Evolutionary conservation across 2,888 invertebrate genomes (phyloP), one percentile per base, ranked within the genome.

Genomic region (Seladonia tumulorum): DNA sequence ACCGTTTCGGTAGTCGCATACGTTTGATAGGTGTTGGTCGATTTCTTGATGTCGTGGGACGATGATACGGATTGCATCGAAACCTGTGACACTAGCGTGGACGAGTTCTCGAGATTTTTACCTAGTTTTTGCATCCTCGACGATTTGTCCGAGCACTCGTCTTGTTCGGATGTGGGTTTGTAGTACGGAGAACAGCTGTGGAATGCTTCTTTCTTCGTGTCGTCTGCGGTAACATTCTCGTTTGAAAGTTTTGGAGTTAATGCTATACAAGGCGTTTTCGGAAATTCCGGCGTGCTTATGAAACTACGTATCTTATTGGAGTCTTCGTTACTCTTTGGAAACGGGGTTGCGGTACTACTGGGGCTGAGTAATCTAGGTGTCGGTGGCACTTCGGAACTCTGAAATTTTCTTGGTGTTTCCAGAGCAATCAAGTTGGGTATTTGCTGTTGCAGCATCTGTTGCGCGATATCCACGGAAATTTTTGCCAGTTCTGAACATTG

Each of bases 251-350:
- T 91, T 0, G 95, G 95, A 0, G 94, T 95, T 8, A 94, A 63
- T 7, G 91, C 87, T n/a, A 94, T 92, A 25, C 92, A 91, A 4
- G 95, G 95, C 0, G 95, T 95, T 2, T 90, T 91, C 1, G 95
- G 95, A 68, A 94, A 94, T 60, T 94, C 95, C 1, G 95, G 95
- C 0, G 95, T 95, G 5, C 90, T 85, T 10, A 94, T 92, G 22
- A 93, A 93, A 25, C 92, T 90, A n/a, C 90, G 91, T 53, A 94
- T 87, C 74, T 91, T 94, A 1, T 84, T 87, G 0, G 92, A 90
- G 14, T 94, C 92, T 2, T 94, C 94, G 45, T 76, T 86, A 1
- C 88, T 83, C 49, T 91, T 91, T 5, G 88, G 76, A 66, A 92
- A 93, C 0, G 92, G 92, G 0, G 92, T 87, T 5, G 89, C 81